Base-by-base conservation (phyloP, 30 jellyfish, hydroid and myxozoan species). In the Hydractinia echinata region DNA sequence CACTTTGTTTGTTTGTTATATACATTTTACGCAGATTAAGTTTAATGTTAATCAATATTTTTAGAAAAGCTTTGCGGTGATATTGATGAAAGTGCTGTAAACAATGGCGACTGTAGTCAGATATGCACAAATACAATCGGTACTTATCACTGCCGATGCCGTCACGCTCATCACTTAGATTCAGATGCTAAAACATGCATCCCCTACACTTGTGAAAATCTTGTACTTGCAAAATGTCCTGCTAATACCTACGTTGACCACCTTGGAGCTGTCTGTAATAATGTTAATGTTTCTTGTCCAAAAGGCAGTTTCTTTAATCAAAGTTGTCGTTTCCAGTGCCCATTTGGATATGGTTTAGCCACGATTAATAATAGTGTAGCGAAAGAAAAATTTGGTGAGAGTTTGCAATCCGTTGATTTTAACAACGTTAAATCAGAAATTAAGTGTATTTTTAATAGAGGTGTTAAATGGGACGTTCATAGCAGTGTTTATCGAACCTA, bases 201-300 rank as follows among this genome's bases (percentile, higher is more conserved):
- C 16, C 73, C 73, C 16, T 5, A 62, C 10, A 62, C 16, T 62
- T 62, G 73, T 50, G 30, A 50, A 6, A 62, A 62, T 6, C 5
- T 62, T 10, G 50, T 15, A 6, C 30, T 62, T 15, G 16, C 73
- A 15, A 50, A 62, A 62, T 62, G 73, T 62, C 73, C 73, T 5
- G 30, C 30, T 62, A 50, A 62, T 10, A 15, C 73, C 16, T 62
- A 62, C 30, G 10, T 10, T 15, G 73, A 62, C 30, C 73, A 62
- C 73, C 30, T 62, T 62, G 73, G 73, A 62, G 16, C 73, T 62
- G 73, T 62, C 30, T 62, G 73, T 62, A 5, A 62, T 39, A 62
- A 62, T 62, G 73, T 62, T 62, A 15, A 39, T 15, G 16, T 15
- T 50, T 15, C 73, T 6, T 62, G 73, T 10, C 30, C 73, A 15